Evolutionary conservation across 2,797 vertebrate species (phyloP), one percentile per base, ranked within the genome.

Genomic region (Aulostomus chinensis): DNA sequence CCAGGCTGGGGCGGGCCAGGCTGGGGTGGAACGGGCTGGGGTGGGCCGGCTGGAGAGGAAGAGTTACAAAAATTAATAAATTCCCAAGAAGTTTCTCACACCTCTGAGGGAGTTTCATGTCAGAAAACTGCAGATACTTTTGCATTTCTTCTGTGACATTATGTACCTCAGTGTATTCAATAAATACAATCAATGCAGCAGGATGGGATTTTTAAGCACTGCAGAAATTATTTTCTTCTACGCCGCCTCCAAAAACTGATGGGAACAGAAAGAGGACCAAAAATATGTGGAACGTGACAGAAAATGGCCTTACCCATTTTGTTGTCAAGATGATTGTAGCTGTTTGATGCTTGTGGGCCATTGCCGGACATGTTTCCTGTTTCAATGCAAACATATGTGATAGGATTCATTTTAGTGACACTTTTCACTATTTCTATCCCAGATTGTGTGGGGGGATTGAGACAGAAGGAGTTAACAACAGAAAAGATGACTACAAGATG

Each of bases 321-420:
- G 65, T 88, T 93, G 89, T 97, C 94, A 81, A 95, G 86, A 28
- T 94, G 86, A 80, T 96, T 94, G 1, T 92, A 95, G 88, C 78
- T 94, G 79, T 92, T 93, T 9, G 91, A 84, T 52, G 86, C 73
- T 55, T 68, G 73, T 22, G 90, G 81, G 46, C 85, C 90, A 60
- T 93, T 93, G 31, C 84, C 91, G 59, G 89, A 68, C 76, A 85
- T 47, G 50, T 86, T 48, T 82, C 91, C 88, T 64, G 88, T 89
- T 92, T 29, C 34, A 74, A 79, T 69, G 25, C 14, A 81, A 71
- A 69, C 43, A 70, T 14, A 65, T 9, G 30, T 12, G 36, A 64
- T 36, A 39, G 53, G 14, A 68, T 63, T 50, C 13, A 35, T 65
- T 49, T 38, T 5, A 54, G 30, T 10, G 3, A 56, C 36, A 49